Evolutionary conservation across 2,113 vertebrate genomes (phyloP).

Genomic region (Heteronetta atricapilla): DNA sequence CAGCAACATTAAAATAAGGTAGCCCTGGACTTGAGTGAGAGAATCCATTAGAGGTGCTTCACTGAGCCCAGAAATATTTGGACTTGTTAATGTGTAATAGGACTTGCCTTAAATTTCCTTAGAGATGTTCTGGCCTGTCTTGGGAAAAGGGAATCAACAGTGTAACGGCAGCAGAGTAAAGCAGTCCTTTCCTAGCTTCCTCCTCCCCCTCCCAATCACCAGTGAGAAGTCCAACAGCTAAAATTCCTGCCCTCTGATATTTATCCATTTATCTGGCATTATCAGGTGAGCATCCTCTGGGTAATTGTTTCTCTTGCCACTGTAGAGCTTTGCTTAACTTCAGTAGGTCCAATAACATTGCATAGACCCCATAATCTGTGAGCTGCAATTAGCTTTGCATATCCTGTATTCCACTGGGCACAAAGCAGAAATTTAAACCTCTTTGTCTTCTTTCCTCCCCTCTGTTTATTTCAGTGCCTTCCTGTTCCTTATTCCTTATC

Average conservation of each 20-base stretch:
- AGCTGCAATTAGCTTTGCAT: neutral
- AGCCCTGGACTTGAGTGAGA: accelerated
- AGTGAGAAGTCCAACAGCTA: neutral
- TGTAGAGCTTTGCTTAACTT: neutral
- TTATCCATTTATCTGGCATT: neutral
- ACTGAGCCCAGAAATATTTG: neutral
- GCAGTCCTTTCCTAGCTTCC: neutral
- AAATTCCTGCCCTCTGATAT: neutral
- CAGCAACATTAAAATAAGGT: neutral
- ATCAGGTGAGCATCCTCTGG: neutral
- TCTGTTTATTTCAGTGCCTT: neutral
- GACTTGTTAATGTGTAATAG: neutral
- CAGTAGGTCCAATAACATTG: neutral
- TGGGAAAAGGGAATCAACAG: neutral
- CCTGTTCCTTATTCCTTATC: neutral
- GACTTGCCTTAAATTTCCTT: neutral
- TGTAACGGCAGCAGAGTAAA: neutral
- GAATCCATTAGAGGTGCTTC: neutral
- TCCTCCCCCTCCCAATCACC: neutral
- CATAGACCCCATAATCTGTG: neutral
- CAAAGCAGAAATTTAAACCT: neutral
- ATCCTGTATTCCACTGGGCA: neutral
- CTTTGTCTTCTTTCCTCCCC: neutral
- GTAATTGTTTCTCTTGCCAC: neutral
- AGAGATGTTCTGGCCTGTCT: neutral